Evolutionary conservation across 2,113 vertebrate species (phyloP).

Genomic region (Colinus virginianus): DNA sequence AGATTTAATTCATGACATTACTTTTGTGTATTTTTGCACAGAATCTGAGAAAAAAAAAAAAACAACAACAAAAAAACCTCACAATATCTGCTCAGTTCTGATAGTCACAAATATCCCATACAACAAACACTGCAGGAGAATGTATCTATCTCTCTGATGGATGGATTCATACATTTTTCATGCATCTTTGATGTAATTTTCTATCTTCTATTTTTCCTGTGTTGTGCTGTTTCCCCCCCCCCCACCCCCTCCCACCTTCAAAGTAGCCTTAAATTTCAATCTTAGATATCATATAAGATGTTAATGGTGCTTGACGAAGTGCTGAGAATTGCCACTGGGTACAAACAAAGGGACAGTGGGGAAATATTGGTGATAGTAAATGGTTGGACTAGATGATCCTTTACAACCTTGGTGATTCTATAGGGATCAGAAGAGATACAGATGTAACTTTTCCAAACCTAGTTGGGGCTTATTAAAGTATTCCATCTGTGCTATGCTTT

Average conservation of each 20-base stretch:
- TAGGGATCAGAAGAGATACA: background rate
- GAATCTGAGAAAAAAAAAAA: background rate
- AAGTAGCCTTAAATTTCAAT: background rate
- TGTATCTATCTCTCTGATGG: background rate
- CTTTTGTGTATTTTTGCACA: background rate
- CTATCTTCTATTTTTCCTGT: background rate
- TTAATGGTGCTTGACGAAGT: slow-evolving; percentile 9
- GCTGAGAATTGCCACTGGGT: background rate
- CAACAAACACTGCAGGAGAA: background rate
- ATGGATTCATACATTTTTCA: background rate
- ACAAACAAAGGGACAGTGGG: accelerated
- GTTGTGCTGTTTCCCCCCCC: background rate
- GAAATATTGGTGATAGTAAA: too few species aligned
- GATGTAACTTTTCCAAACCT: background rate
- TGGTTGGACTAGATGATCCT: too few species aligned
- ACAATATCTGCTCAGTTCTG: background rate
- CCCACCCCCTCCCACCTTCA: background rate
- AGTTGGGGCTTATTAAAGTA: background rate
- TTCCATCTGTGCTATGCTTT: background rate
- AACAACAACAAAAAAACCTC: too few species aligned
- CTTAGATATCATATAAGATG: background rate
- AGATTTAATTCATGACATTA: background rate
- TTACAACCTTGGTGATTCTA: too few species aligned
- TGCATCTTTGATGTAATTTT: background rate
- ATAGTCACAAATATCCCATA: background rate